A percentile compares a stretch with the other conserved stretches of the same genome.
phyloP scores from a whole-genome alignment of 2,888 invertebrate genomes.

The Pyrocoelia pectoralis region DNA sequence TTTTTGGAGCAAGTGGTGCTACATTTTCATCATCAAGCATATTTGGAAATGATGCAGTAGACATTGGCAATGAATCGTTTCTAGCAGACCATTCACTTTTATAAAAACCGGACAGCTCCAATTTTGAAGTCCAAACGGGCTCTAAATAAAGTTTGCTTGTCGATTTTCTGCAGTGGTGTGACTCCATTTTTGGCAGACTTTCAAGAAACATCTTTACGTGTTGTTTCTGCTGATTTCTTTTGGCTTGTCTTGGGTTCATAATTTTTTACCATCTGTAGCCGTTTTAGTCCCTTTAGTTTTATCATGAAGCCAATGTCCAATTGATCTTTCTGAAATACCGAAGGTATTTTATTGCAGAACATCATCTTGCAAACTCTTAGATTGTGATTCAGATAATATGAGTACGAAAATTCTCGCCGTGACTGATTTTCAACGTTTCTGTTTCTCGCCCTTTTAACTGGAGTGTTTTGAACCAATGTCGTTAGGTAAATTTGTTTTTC shows the following conservation, averaged over 20 bases:
- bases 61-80: not conserved
- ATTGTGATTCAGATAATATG: not conserved
- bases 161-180: slow-evolving; percentile 9
- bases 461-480: not conserved
- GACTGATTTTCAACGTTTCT: not conserved
- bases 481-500: not conserved
- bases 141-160: slow-evolving; percentile 10
- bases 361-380: not conserved
- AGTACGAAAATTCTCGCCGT: not conserved
- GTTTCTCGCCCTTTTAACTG: not conserved
- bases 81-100: not conserved
- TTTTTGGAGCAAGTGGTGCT: not conserved
- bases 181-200: slow-evolving; percentile 6
- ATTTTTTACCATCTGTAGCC: not conserved
- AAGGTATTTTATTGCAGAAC: not conserved
- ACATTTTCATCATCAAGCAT: slow-evolving; percentile 5
- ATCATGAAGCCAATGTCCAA: not conserved
- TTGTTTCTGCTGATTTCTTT: not conserved
- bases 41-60: not conserved
- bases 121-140: slow-evolving; percentile 11
- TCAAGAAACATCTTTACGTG: not conserved
- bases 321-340: not conserved
- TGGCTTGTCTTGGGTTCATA: not conserved
- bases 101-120: slow-evolving; percentile 2
- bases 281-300: not conserved